Evolutionary conservation across 2,113 vertebrate genomes (phyloP).

Genomic region (Tychaedon coryphoeus): DNA sequence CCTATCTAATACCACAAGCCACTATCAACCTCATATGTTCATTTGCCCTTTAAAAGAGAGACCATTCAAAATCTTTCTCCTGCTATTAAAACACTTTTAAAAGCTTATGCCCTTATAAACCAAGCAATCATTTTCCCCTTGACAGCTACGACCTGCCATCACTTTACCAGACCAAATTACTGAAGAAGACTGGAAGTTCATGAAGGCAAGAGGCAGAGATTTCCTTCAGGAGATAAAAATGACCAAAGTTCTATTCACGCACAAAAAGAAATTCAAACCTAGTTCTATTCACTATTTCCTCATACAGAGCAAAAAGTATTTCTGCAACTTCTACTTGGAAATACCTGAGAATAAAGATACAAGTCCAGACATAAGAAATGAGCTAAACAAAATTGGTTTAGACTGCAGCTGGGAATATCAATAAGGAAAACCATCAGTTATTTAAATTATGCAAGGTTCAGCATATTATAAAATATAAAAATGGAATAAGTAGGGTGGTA

Average conservation of each 20-base stretch:
- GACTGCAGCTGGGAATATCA: background rate
- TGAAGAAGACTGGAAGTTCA: background rate
- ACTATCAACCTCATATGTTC: background rate
- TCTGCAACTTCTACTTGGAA: background rate
- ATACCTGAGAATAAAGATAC: background rate
- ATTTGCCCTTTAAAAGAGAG: conserved; percentile 7
- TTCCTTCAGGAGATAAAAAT: background rate
- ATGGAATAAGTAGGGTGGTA: background rate
- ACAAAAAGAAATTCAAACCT: background rate
- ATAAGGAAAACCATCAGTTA: background rate
- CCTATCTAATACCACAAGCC: background rate
- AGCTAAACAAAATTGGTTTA: background rate
- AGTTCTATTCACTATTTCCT: background rate
- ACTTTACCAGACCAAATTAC: conserved; percentile 1
- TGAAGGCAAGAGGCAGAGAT: background rate
- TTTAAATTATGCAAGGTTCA: background rate
- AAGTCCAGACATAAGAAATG: background rate
- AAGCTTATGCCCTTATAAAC: conserved; percentile 18
- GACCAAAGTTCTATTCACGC: background rate
- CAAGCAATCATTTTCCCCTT: background rate
- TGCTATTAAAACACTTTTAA: conserved; percentile 35
- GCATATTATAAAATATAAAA: background rate
- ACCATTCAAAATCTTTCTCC: conserved; percentile 23
- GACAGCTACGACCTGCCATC: background rate
- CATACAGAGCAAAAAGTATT: background rate